These are phyloP conservation scores for Drosophila mimetica DNA, from an alignment of 2,888 invertebrate species.

Conservation along the genomic window DNA sequence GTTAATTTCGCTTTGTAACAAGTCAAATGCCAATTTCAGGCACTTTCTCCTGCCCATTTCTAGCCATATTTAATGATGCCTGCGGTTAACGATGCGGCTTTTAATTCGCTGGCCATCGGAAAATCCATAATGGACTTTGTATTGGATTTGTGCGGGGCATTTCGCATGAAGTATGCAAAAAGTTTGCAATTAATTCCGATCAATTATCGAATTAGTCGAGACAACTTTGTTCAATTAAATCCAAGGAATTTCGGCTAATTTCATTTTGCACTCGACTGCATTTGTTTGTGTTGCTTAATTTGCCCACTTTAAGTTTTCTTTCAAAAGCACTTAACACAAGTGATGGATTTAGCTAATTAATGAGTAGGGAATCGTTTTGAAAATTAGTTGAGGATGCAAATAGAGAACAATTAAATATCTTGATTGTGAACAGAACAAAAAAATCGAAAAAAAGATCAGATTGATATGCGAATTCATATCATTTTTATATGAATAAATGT, in stretches of 20 bases:
- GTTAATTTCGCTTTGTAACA: not conserved
- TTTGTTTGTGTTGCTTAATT: slow-evolving; percentile 8
- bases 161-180: slow-evolving; percentile 33
- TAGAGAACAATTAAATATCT: no score
- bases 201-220: slow-evolving; percentile 32
- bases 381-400: no score
- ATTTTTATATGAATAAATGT: no score
- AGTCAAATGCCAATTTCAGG: slow-evolving; percentile 27
- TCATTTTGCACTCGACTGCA: slow-evolving; percentile 29
- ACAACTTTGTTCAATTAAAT: slow-evolving; percentile 30
- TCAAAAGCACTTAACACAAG: not conserved
- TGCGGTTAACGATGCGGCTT: slow-evolving; percentile 36
- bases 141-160: not conserved
- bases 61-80: slow-evolving; percentile 44
- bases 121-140: not conserved
- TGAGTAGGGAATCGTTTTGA: no score
- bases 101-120: slow-evolving; percentile 17
- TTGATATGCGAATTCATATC: no score
- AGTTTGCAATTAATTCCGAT: slow-evolving; percentile 37
- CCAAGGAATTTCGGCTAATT: slow-evolving; percentile 46
- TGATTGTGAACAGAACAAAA: no score
- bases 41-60: slow-evolving; percentile 14
- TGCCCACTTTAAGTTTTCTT: slow-evolving; percentile 4
- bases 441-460: no score
- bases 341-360: not conserved